A percentile compares a stretch with the other conserved stretches of the same genome.
These are phyloP conservation scores for Melangyna quadrimaculata DNA, from an alignment of 2,888 invertebrate species.

Conservation along the genomic window DNA sequence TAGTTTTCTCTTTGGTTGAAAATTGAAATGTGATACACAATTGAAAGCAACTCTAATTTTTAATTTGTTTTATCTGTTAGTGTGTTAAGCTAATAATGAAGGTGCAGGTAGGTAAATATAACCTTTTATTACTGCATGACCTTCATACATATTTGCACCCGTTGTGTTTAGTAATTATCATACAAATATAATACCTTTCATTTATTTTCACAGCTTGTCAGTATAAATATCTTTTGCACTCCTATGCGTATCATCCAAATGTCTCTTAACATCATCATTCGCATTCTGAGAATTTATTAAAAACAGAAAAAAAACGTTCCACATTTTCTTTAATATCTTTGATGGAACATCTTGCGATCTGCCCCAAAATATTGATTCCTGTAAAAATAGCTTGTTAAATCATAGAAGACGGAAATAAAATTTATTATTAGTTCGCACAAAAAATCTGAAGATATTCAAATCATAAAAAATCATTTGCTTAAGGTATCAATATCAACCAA, in stretches of 20 bases:
- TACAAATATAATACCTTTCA: background rate
- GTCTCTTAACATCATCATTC: background rate
- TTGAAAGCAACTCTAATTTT: too few species aligned
- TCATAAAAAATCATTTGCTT: slow-evolving; percentile 48
- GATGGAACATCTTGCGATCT: background rate
- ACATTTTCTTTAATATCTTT: background rate
- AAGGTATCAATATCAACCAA: too few species aligned
- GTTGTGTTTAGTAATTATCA: background rate
- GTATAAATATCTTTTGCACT: background rate
- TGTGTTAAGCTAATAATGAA: too few species aligned
- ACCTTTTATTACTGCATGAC: background rate
- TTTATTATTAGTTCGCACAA: slow-evolving; percentile 1
- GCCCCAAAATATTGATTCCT: background rate
- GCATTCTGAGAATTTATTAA: background rate
- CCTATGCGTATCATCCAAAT: background rate
- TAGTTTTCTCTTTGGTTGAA: too few species aligned
- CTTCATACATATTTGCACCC: background rate
- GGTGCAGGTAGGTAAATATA: too few species aligned
- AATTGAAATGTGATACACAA: too few species aligned
- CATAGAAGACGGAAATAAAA: background rate
- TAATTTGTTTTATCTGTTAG: too few species aligned
- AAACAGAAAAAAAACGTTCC: background rate
- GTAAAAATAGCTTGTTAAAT: background rate
- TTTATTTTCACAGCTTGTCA: background rate
- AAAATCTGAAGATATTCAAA: background rate